A percentile compares a stretch with the other conserved stretches of the same genome.
Conservation (phyloP, 2,797 vertebrate genomes). For the Benthosema pterotum region DNA sequence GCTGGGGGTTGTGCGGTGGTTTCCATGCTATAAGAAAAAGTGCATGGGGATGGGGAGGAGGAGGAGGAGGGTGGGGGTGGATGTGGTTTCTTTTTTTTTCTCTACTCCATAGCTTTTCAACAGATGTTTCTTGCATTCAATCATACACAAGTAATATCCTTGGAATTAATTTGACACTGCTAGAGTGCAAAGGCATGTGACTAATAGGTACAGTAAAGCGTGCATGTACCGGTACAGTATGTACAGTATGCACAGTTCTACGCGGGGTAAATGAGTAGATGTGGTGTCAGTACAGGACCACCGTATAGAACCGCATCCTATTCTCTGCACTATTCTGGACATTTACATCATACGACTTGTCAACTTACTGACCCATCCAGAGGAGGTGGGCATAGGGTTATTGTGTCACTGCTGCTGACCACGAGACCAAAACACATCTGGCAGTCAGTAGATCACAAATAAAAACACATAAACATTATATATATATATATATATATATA, state of each 20-base stretch:
- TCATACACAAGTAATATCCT: slow-evolving; percentile 4
- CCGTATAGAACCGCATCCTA: slow-evolving; percentile 13
- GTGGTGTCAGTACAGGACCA: slow-evolving; percentile 13
- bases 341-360: slow-evolving; percentile 2
- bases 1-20: slow-evolving; percentile 26
- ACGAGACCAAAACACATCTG: neutral
- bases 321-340: neutral
- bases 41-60: slow-evolving; percentile 30
- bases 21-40: slow-evolving; percentile 13
- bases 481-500: neutral
- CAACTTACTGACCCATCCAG: too few species aligned
- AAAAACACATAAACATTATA: neutral
- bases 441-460: neutral
- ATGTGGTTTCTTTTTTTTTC: slow-evolving; percentile 30
- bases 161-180: too few species aligned
- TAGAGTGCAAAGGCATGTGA: too few species aligned
- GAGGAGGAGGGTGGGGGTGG: too few species aligned
- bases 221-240: too few species aligned
- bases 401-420: too few species aligned
- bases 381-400: too few species aligned
- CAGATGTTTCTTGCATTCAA: slow-evolving; percentile 55
- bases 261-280: neutral
- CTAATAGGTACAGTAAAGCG: too few species aligned
- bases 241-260: too few species aligned
- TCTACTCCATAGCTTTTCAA: slow-evolving; percentile 23